A percentile compares a stretch with the other conserved stretches of the same genome.
Conservation (phyloP, 2,113 vertebrate genomes). For the Chaetodon trifascialis region DNA sequence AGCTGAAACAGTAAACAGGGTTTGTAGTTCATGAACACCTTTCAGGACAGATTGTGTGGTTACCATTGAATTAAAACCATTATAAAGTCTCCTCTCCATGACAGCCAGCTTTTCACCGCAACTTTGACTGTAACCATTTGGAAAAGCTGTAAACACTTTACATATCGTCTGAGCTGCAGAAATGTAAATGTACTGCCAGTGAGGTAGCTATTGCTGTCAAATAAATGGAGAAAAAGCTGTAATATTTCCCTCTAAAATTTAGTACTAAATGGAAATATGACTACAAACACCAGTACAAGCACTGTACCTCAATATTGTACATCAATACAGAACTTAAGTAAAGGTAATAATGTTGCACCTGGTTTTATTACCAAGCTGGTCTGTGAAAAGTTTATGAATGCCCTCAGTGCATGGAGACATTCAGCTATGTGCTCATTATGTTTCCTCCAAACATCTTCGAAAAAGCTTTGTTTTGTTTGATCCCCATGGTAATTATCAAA, state of each 20-base stretch:
- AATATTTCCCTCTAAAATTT: neutral
- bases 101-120: too few species aligned
- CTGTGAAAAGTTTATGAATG: constrained; percentile 6
- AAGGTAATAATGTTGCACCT: neutral
- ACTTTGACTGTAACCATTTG: too few species aligned
- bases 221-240: neutral
- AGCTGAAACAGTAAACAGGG: too few species aligned
- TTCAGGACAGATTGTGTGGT: too few species aligned
- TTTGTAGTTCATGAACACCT: too few species aligned
- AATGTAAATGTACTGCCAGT: neutral
- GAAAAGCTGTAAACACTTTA: too few species aligned
- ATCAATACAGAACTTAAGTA: neutral
- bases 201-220: neutral
- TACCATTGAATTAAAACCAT: too few species aligned
- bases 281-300: neutral
- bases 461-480: constrained; percentile 43
- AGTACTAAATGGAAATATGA: neutral
- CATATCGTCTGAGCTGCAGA: too few species aligned
- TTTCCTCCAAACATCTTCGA: constrained; percentile 18
- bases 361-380: neutral
- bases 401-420: neutral
- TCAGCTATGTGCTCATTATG: constrained; percentile 15
- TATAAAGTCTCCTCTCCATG: too few species aligned
- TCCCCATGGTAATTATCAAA: constrained; percentile 58
- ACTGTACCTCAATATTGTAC: neutral